These are phyloP conservation scores for Cyclophora punctaria DNA, from an alignment of 2,888 invertebrate genomes.

Conservation along the genomic window DNA sequence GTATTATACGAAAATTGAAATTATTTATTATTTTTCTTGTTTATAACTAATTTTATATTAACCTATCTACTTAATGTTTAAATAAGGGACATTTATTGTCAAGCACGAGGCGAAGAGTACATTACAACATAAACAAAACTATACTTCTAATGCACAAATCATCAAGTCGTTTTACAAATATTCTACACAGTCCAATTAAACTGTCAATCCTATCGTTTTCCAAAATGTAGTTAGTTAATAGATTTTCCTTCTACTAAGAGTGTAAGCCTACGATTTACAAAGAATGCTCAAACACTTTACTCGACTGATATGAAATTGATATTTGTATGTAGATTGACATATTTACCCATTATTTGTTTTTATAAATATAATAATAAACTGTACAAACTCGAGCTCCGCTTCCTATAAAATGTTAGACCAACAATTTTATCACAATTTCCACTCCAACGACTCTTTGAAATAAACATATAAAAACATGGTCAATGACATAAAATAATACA, in stretches of 20 bases:
- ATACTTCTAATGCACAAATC: too few relatives aligned
- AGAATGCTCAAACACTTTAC: constrained; percentile 29
- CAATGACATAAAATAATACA: too few relatives aligned
- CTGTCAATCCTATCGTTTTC: not conserved
- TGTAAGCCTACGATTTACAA: constrained; percentile 7
- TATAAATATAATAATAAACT: constrained; percentile 43
- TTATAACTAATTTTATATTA: constrained; percentile 5
- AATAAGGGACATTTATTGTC: constrained; percentile 9
- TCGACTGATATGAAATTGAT: constrained; percentile 70
- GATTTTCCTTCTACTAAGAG: too few relatives aligned
- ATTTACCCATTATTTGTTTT: constrained; percentile 45
- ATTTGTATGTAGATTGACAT: constrained; percentile 63
- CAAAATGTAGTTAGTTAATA: too few relatives aligned
- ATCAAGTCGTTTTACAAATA: too few relatives aligned
- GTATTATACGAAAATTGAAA: constrained; percentile 8
- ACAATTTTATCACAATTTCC: constrained; percentile 42
- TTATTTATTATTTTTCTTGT: constrained; percentile 9
- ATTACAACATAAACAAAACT: too few relatives aligned
- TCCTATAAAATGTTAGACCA: constrained; percentile 28
- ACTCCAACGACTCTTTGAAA: constrained; percentile 15
- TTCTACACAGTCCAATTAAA: not conserved
- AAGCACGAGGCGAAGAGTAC: constrained; percentile 5
- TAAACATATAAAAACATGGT: constrained; percentile 13
- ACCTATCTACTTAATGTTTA: not conserved
- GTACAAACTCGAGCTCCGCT: constrained; percentile 27